A percentile compares a stretch with the other conserved stretches of the same genome.
Evolutionary conservation across 2,888 invertebrate species (phyloP).

Genomic region (Drosophila fungiperda): DNA sequence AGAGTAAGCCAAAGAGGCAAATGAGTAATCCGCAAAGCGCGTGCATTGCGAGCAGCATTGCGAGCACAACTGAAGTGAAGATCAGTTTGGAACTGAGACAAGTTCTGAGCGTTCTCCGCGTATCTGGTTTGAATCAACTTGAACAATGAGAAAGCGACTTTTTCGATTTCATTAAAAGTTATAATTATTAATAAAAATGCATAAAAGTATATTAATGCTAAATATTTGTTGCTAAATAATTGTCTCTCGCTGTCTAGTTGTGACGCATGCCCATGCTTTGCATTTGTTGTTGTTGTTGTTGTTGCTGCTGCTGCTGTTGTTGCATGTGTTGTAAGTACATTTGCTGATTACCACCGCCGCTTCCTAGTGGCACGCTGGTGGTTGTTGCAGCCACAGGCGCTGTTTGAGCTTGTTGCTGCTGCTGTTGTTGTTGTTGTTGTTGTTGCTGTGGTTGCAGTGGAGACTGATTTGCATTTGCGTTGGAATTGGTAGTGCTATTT

Average conservation of each 20-base stretch:
- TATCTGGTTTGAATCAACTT: conserved; percentile 2
- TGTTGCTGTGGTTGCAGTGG: conserved; percentile 48
- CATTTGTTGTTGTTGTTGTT: conserved; percentile 72
- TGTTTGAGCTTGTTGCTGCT: conserved; percentile 45
- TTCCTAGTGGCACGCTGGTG: conserved; percentile 56
- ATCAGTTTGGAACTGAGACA: conserved; percentile 3
- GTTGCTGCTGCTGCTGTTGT: conserved; percentile 73
- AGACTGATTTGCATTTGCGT: conserved; percentile 37
- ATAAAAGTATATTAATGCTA: conserved; percentile 24
- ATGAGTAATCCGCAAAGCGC: conserved; percentile 7
- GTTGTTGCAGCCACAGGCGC: conserved; percentile 50
- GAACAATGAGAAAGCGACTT: background rate
- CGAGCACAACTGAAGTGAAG: conserved; percentile 42
- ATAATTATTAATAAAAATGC: conserved; percentile 35
- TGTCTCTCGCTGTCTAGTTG: conserved; percentile 47
- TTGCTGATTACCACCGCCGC: conserved; percentile 62
- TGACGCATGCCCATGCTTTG: conserved; percentile 82
- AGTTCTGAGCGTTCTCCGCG: background rate
- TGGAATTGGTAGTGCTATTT: conserved; percentile 35
- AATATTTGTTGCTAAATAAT: background rate
- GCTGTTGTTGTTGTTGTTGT: conserved; percentile 61
- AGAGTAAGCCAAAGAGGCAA: background rate
- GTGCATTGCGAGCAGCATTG: conserved; percentile 39
- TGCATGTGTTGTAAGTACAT: conserved; percentile 64
- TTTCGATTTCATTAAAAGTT: conserved; percentile 16